phyloP scores from a whole-genome alignment of 2,113 vertebrate genomes.

The Megaleporinus macrocephalus region DNA sequence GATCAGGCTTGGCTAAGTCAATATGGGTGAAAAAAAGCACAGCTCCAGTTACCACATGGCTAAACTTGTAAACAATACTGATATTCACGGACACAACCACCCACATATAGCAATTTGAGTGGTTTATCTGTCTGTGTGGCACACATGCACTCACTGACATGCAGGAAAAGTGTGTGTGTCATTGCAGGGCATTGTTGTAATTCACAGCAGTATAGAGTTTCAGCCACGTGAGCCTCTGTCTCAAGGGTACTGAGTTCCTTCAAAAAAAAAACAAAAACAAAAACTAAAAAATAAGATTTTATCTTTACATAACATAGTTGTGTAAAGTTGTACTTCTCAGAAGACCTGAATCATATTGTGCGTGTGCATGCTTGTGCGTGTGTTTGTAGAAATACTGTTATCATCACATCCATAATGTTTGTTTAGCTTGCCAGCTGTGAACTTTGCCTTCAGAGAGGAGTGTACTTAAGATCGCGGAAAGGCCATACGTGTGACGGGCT shows the following conservation, averaged over 20 bases:
- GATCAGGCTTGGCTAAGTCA: conserved; percentile 53
- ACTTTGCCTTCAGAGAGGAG: conserved; percentile 31
- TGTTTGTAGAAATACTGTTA: conserved; percentile 44
- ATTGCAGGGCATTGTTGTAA: conserved; percentile 65
- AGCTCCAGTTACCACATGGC: conserved; percentile 33
- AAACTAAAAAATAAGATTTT: too few relatives aligned
- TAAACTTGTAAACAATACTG: conserved; percentile 40
- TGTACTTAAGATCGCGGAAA: conserved; percentile 12
- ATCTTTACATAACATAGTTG: conserved; percentile 18
- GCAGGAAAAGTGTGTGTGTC: conserved; percentile 52
- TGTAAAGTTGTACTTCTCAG: conserved; percentile 16
- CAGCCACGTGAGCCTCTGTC: conserved; percentile 59
- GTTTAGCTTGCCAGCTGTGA: conserved; percentile 47
- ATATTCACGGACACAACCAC: conserved; percentile 67
- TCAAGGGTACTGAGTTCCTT: conserved; percentile 36
- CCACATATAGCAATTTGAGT: conserved; percentile 65
- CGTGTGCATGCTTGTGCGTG: conserved; percentile 27
- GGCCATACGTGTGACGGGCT: conserved; percentile 32
- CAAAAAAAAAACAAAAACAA: conserved; percentile 18
- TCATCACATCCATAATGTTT: conserved; percentile 45
- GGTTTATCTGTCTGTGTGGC: conserved; percentile 69
- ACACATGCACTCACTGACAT: conserved; percentile 53
- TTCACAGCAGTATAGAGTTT: conserved; percentile 64
- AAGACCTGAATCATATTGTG: conserved; percentile 13
- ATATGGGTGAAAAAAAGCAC: conserved; percentile 49